Percentiles rank a stretch among this genome's conserved stretches.
These are phyloP conservation scores for Diplodus sargus DNA, from an alignment of 2,797 vertebrate species.

Conservation along the genomic window DNA sequence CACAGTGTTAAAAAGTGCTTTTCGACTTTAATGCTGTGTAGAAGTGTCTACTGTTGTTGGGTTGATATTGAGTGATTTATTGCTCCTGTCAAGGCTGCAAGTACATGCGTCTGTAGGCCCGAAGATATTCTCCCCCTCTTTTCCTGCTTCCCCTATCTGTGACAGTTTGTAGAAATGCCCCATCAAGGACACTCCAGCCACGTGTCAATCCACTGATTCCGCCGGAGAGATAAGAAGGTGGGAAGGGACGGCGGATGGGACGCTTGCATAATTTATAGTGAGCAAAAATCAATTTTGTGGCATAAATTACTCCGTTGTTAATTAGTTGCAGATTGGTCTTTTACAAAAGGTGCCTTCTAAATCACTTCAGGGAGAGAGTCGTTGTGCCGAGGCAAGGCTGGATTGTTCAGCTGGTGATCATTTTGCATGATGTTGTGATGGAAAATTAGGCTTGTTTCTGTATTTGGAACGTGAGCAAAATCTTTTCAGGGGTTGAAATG, in stretches of 20 bases:
- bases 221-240: slow-evolving; percentile 66
- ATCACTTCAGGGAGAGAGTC: slow-evolving; percentile 61
- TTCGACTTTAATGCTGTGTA: not conserved
- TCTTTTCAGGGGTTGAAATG: not conserved
- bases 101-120: slow-evolving; percentile 18
- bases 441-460: slow-evolving; percentile 36
- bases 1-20: not conserved
- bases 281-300: slow-evolving; percentile 77
- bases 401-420: slow-evolving; percentile 45
- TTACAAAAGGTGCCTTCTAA: slow-evolving; percentile 75
- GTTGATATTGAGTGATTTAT: slow-evolving; percentile 35
- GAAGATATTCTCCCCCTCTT: slow-evolving; percentile 19
- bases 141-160: slow-evolving; percentile 16
- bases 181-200: slow-evolving; percentile 77
- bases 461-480: slow-evolving; percentile 26
- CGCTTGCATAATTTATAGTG: slow-evolving; percentile 78
- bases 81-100: slow-evolving; percentile 25
- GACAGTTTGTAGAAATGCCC: slow-evolving; percentile 61
- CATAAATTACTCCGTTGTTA: slow-evolving; percentile 81
- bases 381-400: not conserved
- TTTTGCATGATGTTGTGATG: slow-evolving; percentile 37
- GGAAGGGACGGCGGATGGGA: slow-evolving; percentile 47
- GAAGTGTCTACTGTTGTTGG: not conserved
- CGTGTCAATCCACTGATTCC: slow-evolving; percentile 72
- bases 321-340: slow-evolving; percentile 79